Base-by-base conservation (phyloP, 2,797 vertebrate species). In the Streptopelia turtur region DNA sequence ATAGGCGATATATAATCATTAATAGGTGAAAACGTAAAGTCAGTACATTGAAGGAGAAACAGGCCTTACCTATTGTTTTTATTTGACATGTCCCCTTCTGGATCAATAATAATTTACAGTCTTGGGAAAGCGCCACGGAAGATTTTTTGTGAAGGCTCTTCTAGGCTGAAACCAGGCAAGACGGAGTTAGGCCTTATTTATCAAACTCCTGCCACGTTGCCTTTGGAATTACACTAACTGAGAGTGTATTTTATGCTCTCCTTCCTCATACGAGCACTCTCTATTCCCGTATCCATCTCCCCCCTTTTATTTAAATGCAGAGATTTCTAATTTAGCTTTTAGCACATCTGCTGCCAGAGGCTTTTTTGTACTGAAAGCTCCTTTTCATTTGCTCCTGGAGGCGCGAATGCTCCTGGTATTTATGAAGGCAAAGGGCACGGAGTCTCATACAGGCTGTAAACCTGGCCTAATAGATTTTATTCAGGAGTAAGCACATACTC, bases 21-120 rank as follows among this genome's bases (percentile, higher is more conserved):
- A 94, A 69, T 72, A 89, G 92, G 12, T 94, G 89, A 80, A 71
- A 90, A 22, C 87, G 66, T 72, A 37, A 69, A 87, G 77, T 76
- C 56, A 43, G 85, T 41, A 23, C 81, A 11, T 1, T 80, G 89
- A 70, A 87, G 85, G 76, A 35, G 95, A 90, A 86, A 3, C 74
- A 77, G 55, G 39, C 83, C 53, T 93, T 76, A 24, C 47, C 75
- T 63, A 8, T 66, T 94, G 77, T 80, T 91, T 95, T 91, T 90
- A 81, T 92, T 89, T 78, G 79, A 91, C 74, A 50, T 14, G 18
- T 94, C 92, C 81, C 75, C 45, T 90, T 82, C 66, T 89, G 56
- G 96, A 27, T 97, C 87, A 2, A 65, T 95, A 94, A 59, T 93
- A 83, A 96, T 97, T 95, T 96, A 89, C 60, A 3, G 90, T 96